Base-by-base conservation (phyloP, 2,888 invertebrate genomes). In the Sphaerophoria rueppellii region DNA sequence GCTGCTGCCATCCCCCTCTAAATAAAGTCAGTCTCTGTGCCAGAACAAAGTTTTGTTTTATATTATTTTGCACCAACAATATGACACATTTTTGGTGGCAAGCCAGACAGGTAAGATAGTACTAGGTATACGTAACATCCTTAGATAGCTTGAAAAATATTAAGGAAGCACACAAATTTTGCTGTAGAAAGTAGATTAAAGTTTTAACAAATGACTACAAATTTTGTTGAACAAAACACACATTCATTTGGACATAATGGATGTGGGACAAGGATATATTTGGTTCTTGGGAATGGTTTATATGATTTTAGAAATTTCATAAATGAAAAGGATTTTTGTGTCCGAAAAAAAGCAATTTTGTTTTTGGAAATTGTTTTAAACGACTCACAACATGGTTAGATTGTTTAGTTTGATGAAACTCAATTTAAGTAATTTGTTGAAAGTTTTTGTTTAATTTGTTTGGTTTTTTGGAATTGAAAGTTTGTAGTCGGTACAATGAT, bases 41-140 rank as follows among this genome's bases (percentile, higher is more conserved):
- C 58, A 82, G 70, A 40, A 71, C 74, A 70, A 58, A 16, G 65
- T 11, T 63, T 24, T 24, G 24, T 32, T 48, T 48, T 11, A 24
- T 57, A 70, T 70, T 57, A 50, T 70, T 57, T 57, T 12, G 35
- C 50, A 50, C 12, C 65, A 50, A 65, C 50, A 35, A 54, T 63
- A 40, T 70, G 61, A 78, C 58, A 67, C 54, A 67, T 79, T 83
- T 75, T 83, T 74, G 79, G 74, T 83, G 71, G 74, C 67, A 43
- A 71, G 70, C 78, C 82, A 82, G 63, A 73, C 60, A 48, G 58
- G 34, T 65, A 50, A 6, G 4, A 9, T 40, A 40, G 9, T 11
- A 43, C 43, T 24, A 1, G 24, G 24, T 24, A 24, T 24, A 24
- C 24, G 24, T 24, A 24, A 24, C 24, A 24, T 24, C 24, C 24